phyloP scores from a whole-genome alignment of 2,113 vertebrate species.

The Elachura formosa region DNA sequence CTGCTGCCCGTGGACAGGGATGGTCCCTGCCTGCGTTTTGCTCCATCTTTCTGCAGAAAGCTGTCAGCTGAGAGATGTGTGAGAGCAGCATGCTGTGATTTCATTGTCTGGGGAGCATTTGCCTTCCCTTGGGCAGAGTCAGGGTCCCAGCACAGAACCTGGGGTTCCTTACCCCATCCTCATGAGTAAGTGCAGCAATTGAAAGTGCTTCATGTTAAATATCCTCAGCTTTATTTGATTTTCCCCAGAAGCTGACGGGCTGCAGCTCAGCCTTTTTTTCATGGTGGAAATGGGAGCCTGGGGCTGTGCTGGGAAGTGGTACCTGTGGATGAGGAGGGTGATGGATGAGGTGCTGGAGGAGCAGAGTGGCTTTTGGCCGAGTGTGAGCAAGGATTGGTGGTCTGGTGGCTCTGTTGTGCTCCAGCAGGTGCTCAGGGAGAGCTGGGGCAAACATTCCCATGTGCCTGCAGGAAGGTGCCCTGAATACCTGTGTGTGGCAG shows the following conservation, averaged over 20 bases:
- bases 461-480: neutral
- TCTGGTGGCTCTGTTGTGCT: neutral
- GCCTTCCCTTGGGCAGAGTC: neutral
- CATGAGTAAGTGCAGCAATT: neutral
- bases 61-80: neutral
- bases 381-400: neutral
- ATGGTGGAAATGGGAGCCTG: neutral
- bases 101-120: neutral
- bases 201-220: neutral
- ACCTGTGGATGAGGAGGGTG: neutral
- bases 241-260: neutral
- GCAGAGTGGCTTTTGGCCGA: neutral
- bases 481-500: neutral
- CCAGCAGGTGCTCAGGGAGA: neutral
- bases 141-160: neutral
- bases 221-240: neutral
- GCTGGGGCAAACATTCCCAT: fast-evolving
- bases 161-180: too few relatives aligned
- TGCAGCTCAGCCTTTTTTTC: neutral
- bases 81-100: neutral
- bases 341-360: neutral
- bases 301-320: neutral
- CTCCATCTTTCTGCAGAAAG: neutral
- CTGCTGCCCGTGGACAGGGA: neutral
- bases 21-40: neutral